These are phyloP conservation scores for Varanus salvator DNA, from an alignment of 2,113 vertebrate genomes.

Conservation along the genomic window DNA sequence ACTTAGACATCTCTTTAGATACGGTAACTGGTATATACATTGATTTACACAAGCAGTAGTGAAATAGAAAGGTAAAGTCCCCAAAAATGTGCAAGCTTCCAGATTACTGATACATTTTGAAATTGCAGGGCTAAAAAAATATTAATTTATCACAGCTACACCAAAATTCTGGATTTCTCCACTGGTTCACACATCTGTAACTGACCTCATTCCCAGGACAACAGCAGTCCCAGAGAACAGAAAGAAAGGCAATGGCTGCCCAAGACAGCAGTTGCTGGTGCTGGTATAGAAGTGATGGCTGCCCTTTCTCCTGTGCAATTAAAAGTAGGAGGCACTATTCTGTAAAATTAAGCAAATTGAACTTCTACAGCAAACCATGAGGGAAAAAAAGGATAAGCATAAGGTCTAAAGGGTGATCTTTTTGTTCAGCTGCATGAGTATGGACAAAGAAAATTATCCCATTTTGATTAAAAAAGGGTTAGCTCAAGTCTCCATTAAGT, in stretches of 20 bases:
- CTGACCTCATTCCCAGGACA: not conserved
- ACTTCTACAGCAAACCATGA: not conserved
- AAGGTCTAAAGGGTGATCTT: not conserved
- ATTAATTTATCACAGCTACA: too few species aligned
- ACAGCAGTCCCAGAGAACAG: not conserved
- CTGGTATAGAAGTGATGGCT: not conserved
- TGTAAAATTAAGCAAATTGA: not conserved
- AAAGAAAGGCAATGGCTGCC: not conserved
- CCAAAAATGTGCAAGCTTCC: too few species aligned
- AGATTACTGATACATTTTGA: too few species aligned
- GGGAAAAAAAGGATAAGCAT: not conserved
- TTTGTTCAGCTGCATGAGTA: not conserved
- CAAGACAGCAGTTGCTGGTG: not conserved
- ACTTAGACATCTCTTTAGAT: too few species aligned
- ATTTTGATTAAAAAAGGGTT: not conserved
- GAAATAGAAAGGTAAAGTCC: too few species aligned
- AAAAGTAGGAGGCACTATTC: too few species aligned
- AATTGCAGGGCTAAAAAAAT: too few species aligned
- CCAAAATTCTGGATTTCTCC: too few species aligned
- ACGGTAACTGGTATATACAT: too few species aligned
- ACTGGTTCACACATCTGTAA: not conserved
- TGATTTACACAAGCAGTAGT: too few species aligned
- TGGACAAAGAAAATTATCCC: not conserved
- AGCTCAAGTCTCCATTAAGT: conserved; percentile 17
- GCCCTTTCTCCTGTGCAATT: not conserved